Base-by-base conservation (phyloP, 1,140 invertebrate species). In the Bombus pascuorum region DNA sequence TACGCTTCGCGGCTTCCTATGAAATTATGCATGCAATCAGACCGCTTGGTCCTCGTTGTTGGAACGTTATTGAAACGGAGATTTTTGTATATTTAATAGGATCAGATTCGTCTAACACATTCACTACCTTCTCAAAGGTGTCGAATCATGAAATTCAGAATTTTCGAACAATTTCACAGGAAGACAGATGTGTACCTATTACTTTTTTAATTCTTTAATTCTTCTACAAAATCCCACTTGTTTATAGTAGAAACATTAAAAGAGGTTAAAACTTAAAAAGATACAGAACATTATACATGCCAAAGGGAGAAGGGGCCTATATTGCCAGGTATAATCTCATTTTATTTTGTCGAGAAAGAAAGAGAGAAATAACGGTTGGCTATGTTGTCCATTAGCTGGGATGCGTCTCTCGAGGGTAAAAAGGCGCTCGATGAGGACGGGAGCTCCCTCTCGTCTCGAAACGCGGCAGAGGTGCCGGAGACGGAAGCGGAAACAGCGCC, bases 311-410 rank as follows among this genome's bases (percentile, higher is more conserved):
- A n/a, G 65, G 47, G 18, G 15, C 10, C 2, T 6, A 37, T 8
- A 18, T 6, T 5, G 28, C 28, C 34, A 32, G 32, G 8, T 44
- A 57, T 22, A 44, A 18, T 37, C 39, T 59, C 18, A 53, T 68
- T 42, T 34, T 37, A 68, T 74, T 83, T 77, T 86, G 25, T 28
- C 72, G 37, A 32, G 62, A 66, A 5, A 18, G 62, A 32, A 37
- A 62, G 2, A 42, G 22, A 22, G 15, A 42, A 59, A 42, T n/a
- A 44, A 81, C 42, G 82, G 68, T 85, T 75, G 74, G 70, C 83
- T 93, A 87, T 92, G 87, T 93, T 93, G 87, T 93, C 89, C 88
- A 91, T 92, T 92, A 94, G 93, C 79, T 92, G 92, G 90, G 90
- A 94, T 81, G 91, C 85, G 90, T 90, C 91, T 91, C 92, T 90